Evolutionary conservation across 2,113 vertebrate genomes (phyloP), one percentile per base, ranked within the genome.

Genomic region (Gymnarchus niloticus): DNA sequence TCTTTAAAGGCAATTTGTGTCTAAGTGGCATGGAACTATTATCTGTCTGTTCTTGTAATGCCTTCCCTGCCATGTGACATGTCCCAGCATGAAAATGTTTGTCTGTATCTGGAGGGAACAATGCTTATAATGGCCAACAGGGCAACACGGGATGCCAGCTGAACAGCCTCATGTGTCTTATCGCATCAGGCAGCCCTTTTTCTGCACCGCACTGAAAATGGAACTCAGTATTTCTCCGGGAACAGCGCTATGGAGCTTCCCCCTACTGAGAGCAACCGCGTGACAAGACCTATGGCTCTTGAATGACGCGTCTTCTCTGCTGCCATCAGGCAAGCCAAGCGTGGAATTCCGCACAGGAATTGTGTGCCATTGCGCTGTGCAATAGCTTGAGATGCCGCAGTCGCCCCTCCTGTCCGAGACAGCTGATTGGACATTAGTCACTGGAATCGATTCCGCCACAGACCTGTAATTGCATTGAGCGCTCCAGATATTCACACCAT

Each of bases 191-290:
- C 84, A 73, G 14, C 12, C 23, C 25, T 9, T 10, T 86, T 86
- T 86, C 44, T 33, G 85, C 52, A 41, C 41, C 87, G 85, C 85
- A 86, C 89, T 90, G 85, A 83, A 10, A 90, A 87, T 84, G 49
- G 81, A 86, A 86, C 86, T 88, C 87, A 88, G 46, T 57, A 85
- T 88, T 87, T 86, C 56, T 49, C 77, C 84, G 81, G 69, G 76
- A 83, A 52, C 49, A 54, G 25, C n/a, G 28, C 1, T 51, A 28
- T 69, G 14, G 28, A n/a, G 28, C 3, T 52, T 1, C 78, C n/a
- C 23, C 28, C 28, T 52, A 6, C 48, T 6, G 6, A 49, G 78
- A 80, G 41, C 77, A 51, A 46, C 46, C n/a, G 46, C 21, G 48
- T 3, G 28, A 5, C 14, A 8, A 52, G 49, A 46, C 14, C 6